Base-by-base conservation (phyloP, 2,113 vertebrate genomes). In the Cathartes aura region DNA sequence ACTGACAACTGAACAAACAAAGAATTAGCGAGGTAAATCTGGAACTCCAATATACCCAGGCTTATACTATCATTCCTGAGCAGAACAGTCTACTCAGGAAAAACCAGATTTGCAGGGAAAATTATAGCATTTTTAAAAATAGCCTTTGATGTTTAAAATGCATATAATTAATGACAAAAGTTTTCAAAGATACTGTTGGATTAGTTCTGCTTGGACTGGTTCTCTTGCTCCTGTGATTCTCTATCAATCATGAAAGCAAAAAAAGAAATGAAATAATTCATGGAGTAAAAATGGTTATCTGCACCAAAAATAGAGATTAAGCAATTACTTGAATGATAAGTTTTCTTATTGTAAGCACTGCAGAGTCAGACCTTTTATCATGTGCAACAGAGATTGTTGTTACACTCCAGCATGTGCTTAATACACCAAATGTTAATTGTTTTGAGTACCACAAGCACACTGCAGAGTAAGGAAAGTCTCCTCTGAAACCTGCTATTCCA, bases 1-100 rank as follows among this genome's bases (percentile, higher is more conserved):
- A 71, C 21, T 89, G 67, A 89, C 50, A 93, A 90, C n/a, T 74
- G 82, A 97, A 86, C n/a, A 93, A 96, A 95, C 40, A 93, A 85
- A 93, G 70, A 93, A 89, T 91, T 89, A 92, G 63, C 8, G 38
- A 95, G 63, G 83, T 92, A 92, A 89, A 80, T 62, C 45, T 83
- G 88, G 63, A 92, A 47, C 63, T 90, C 59, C 6, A 12, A 22
- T 62, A 66, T 42, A 90, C 21, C 38, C 42, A 80, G 81, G 38
- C 56, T 86, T 70, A 68, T 26, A 55, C 38, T 70, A 66, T 47
- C 38, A 71, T 63, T 73, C 59, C 75, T 21, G 15, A 90, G 47
- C 30, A 89, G 59, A 90, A 74, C 23, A 76, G 74, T 55, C 66
- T 80, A 82, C 29, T 80, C 50, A 78, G 26, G 63, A 55, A 86